A percentile compares a stretch with the other conserved stretches of the same genome.
Evolutionary conservation across 2,797 vertebrate genomes (phyloP).

Genomic region (Crax fasciolata): DNA sequence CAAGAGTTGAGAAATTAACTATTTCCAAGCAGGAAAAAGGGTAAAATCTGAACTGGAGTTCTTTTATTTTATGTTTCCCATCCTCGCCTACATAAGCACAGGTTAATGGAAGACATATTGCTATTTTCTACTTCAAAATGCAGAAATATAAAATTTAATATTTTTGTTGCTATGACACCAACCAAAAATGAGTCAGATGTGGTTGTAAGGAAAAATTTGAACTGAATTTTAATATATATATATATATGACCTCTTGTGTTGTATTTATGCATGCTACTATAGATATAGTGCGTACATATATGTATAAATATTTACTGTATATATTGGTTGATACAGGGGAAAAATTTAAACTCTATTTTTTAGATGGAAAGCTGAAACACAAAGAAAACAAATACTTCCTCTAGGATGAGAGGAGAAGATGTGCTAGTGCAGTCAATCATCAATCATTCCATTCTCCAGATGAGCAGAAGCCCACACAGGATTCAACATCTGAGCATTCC

Average conservation of each 20-base stretch:
- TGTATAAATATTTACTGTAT: not conserved
- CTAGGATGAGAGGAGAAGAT: not conserved
- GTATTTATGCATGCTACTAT: not conserved
- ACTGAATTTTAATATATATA: not conserved
- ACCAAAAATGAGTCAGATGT: constrained; percentile 59
- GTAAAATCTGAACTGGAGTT: not conserved
- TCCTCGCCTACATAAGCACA: not conserved
- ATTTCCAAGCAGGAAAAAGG: not conserved
- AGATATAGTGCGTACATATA: not conserved
- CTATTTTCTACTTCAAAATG: constrained; percentile 48
- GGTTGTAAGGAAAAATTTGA: constrained; percentile 29
- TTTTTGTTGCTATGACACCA: constrained; percentile 49
- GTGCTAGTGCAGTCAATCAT: not conserved
- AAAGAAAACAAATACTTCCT: not conserved
- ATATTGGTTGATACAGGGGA: not conserved
- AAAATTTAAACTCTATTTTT: not conserved
- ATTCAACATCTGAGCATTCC: not conserved
- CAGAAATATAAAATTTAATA: constrained; percentile 62
- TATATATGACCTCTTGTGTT: not conserved
- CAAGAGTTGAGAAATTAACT: not conserved
- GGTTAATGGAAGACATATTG: constrained; percentile 39
- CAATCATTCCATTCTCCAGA: not conserved
- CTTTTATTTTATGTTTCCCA: constrained; percentile 5
- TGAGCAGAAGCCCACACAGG: not conserved
- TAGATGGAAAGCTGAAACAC: not conserved